Conservation (phyloP, 2,888 invertebrate genomes). For the Lasioglossum villosulum region DNA sequence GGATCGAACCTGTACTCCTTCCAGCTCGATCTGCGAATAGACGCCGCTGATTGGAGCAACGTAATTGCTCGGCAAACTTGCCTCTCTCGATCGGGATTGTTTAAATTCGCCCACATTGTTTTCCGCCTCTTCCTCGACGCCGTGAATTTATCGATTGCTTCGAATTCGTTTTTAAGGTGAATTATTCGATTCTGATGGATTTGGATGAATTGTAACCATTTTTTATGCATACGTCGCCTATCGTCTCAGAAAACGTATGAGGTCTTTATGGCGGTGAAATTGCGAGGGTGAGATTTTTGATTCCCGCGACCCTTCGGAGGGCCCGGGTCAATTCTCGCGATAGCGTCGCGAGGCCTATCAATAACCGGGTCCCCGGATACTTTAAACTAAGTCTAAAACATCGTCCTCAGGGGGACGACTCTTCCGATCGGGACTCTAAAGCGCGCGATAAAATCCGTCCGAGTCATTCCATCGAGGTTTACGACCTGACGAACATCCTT, state of each 20-base stretch:
- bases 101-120: conserved; percentile 6
- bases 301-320: conserved; percentile 32
- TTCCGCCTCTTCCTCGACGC: not conserved
- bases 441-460: conserved; percentile 73
- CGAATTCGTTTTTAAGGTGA: not conserved
- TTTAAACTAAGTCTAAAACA: conserved; percentile 84
- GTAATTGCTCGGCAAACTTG: conserved; percentile 41
- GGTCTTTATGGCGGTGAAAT: not conserved
- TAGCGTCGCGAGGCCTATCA: conserved; percentile 70
- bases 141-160: not conserved
- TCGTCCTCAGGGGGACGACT: conserved; percentile 80
- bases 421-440: conserved; percentile 67
- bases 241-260: not conserved
- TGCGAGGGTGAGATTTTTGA: conserved; percentile 21
- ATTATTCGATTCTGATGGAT: not conserved
- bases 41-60: conserved; percentile 49
- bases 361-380: conserved; percentile 77
- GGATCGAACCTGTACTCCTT: conserved; percentile 31
- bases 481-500: conserved; percentile 71
- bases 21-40: conserved; percentile 32
- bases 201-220: not conserved
- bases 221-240: not conserved
- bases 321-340: conserved; percentile 64
- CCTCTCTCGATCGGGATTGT: not conserved
- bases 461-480: conserved; percentile 69